Percentiles rank a stretch among this genome's conserved stretches.
Conservation (phyloP, 2,888 invertebrate genomes). For the Odiellus spinosus region DNA sequence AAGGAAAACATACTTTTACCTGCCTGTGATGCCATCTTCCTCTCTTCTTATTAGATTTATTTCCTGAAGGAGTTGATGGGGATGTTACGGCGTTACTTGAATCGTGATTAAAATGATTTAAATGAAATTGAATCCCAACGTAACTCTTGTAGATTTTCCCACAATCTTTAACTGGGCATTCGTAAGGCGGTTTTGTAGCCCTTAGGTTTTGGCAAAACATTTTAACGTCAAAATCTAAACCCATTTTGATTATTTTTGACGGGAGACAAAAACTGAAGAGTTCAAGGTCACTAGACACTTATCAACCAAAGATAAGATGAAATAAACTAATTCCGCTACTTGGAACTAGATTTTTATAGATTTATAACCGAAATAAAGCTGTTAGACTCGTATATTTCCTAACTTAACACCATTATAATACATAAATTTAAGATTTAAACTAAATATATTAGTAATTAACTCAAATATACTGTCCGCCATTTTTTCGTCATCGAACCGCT, state of each 20-base stretch:
- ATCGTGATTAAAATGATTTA: constrained; percentile 69
- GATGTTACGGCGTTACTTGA: constrained; percentile 37
- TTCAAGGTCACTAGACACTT: too few relatives aligned
- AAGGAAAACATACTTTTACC: neutral
- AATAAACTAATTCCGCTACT: too few relatives aligned
- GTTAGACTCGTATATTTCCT: too few relatives aligned
- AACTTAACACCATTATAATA: too few relatives aligned
- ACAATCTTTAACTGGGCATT: constrained; percentile 69
- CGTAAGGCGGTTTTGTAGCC: constrained; percentile 67
- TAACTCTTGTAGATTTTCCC: constrained; percentile 71
- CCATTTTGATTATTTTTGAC: constrained; percentile 37
- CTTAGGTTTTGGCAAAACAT: constrained; percentile 68
- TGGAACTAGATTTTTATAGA: too few relatives aligned
- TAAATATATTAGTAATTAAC: too few relatives aligned
- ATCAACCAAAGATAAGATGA: too few relatives aligned
- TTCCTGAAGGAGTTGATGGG: constrained; percentile 34
- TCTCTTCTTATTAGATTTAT: constrained; percentile 12
- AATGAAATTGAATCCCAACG: constrained; percentile 68
- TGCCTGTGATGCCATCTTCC: constrained; percentile 26
- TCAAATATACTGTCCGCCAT: too few relatives aligned
- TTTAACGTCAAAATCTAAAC: constrained; percentile 67
- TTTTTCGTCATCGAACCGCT: too few relatives aligned
- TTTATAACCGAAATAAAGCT: too few relatives aligned
- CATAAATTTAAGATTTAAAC: too few relatives aligned
- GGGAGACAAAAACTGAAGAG: too few relatives aligned